phyloP scores from a whole-genome alignment of 2,113 vertebrate genomes.

The Stegastes partitus region DNA sequence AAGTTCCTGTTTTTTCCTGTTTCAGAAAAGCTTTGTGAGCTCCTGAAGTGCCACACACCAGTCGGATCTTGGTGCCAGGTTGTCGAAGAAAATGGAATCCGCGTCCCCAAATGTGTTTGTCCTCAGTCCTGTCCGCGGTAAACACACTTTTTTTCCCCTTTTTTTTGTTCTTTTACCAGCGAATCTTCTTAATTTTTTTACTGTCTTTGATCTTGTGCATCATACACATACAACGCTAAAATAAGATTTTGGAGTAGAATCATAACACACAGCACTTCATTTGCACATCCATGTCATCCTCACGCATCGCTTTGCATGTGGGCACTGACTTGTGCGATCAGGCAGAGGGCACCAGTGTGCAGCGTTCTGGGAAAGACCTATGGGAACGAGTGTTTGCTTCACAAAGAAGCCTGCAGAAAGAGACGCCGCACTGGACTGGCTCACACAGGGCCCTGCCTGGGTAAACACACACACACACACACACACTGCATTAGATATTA shows the following conservation, averaged over 20 bases:
- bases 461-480: conserved; percentile 63
- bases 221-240: no score
- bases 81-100: conserved; percentile 65
- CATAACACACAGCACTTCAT: neutral
- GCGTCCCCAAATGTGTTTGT: conserved; percentile 83
- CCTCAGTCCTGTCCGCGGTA: conserved; percentile 82
- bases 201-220: no score
- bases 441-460: conserved; percentile 79
- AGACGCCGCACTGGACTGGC: conserved; percentile 77
- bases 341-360: conserved; percentile 85
- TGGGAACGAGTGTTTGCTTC: conserved; percentile 80
- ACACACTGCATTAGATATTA: conserved; percentile 19
- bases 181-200: neutral
- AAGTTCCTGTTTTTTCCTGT: neutral
- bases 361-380: conserved; percentile 84
- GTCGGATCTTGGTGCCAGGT: conserved; percentile 85
- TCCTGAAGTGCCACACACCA: conserved; percentile 82
- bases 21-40: conserved; percentile 80
- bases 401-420: conserved; percentile 83
- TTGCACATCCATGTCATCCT: neutral
- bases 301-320: conserved; percentile 7
- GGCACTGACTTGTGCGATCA: conserved; percentile 58
- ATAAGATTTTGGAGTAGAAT: neutral
- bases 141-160: conserved; percentile 31
- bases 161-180: neutral